phyloP scores from a whole-genome alignment of 2,113 vertebrate genomes.

The Beaufortia kweichowensis region DNA sequence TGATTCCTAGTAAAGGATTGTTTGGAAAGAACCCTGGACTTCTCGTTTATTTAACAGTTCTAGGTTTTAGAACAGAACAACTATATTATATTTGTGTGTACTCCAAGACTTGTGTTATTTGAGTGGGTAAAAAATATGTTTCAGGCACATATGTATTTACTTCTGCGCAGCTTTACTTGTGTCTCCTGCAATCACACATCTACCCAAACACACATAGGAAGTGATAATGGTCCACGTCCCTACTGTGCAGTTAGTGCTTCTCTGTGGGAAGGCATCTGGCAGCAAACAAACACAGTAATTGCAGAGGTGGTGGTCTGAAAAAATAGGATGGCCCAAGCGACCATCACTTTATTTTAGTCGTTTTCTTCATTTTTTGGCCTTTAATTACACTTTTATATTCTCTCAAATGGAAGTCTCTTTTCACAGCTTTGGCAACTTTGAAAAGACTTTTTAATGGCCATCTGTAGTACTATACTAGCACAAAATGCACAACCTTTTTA shows the following conservation, averaged over 20 bases:
- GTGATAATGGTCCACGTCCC: constrained; percentile 22
- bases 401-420: constrained; percentile 1
- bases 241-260: constrained; percentile 21
- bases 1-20: no score
- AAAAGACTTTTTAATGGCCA: constrained; percentile 38
- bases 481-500: constrained; percentile 5
- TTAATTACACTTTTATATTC: constrained; percentile 29
- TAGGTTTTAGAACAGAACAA: no score
- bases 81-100: no score
- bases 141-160: neutral
- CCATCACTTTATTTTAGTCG: neutral
- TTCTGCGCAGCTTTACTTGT: neutral
- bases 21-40: no score
- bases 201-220: constrained; percentile 18
- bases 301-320: constrained; percentile 23
- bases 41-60: no score
- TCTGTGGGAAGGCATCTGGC: constrained; percentile 21
- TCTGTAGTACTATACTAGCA: constrained; percentile 5
- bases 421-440: constrained; percentile 11
- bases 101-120: neutral
- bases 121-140: constrained; percentile 39
- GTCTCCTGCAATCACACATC: neutral
- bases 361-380: constrained; percentile 2
- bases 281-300: constrained; percentile 42
- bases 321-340: neutral